phyloP scores from a whole-genome alignment of 2,113 vertebrate species.

The Xenus cinereus region DNA sequence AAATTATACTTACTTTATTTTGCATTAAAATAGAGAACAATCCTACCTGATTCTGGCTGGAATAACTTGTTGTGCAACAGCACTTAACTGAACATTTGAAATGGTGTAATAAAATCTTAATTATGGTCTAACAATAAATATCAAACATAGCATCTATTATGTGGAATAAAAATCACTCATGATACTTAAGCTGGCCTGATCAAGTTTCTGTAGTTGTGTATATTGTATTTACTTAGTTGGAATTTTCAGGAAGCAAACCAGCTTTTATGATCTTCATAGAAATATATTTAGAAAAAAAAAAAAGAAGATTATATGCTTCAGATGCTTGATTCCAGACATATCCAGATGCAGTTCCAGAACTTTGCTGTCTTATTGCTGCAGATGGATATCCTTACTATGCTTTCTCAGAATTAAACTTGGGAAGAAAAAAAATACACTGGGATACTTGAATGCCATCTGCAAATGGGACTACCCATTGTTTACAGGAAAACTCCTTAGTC shows the following conservation, averaged over 20 bases:
- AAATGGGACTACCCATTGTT: neutral
- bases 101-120: constrained; percentile 2
- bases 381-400: neutral
- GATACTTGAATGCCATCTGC: neutral
- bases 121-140: neutral
- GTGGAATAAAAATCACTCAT: neutral
- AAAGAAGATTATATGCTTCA: neutral
- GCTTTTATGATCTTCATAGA: neutral
- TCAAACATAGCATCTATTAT: neutral
- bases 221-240: neutral
- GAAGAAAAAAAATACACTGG: neutral
- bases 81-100: neutral
- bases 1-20: neutral
- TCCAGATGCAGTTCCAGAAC: neutral
- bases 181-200: neutral
- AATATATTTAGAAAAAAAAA: neutral
- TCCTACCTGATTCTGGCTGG: neutral
- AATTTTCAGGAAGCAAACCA: neutral
- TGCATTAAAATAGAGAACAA: neutral
- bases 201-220: neutral
- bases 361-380: neutral
- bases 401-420: neutral
- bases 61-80: neutral
- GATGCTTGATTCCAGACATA: neutral
- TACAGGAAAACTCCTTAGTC: neutral